These are phyloP conservation scores for Rugalucina vietnamica DNA, from an alignment of 2,888 invertebrate species.

Conservation along the genomic window DNA sequence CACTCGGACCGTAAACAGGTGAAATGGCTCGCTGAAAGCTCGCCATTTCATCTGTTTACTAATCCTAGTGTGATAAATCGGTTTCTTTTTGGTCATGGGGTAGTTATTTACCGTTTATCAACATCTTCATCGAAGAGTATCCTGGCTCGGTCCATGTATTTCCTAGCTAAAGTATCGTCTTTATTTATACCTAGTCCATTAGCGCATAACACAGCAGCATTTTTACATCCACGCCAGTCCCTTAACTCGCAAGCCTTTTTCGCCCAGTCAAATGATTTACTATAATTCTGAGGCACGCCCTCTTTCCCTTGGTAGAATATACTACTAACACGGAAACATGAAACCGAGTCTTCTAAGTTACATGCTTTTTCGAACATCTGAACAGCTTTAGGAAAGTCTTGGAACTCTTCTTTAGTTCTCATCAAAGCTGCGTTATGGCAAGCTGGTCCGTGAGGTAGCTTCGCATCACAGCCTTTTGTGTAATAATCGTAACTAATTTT, in stretches of 20 bases:
- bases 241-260: constrained; percentile 92
- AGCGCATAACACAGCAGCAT: constrained; percentile 85
- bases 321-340: constrained; percentile 88
- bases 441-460: constrained; percentile 51
- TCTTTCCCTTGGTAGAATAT: constrained; percentile 89
- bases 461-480: constrained; percentile 74
- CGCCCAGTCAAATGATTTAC: constrained; percentile 91
- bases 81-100: too few relatives aligned
- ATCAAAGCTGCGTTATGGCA: constrained; percentile 77
- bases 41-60: too few relatives aligned
- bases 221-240: constrained; percentile 93
- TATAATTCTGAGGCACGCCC: constrained; percentile 87
- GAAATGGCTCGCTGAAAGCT: too few relatives aligned
- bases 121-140: neutral
- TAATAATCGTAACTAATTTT: constrained; percentile 66
- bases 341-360: constrained; percentile 88
- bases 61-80: too few relatives aligned
- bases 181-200: constrained; percentile 10
- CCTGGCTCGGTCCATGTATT: constrained; percentile 16
- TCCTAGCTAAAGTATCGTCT: neutral
- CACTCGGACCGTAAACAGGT: too few relatives aligned
- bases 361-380: constrained; percentile 92
- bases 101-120: too few relatives aligned
- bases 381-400: constrained; percentile 85
- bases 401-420: constrained; percentile 40